phyloP scores from a whole-genome alignment of 2,888 invertebrate genomes.

The Bombyx huttoni region DNA sequence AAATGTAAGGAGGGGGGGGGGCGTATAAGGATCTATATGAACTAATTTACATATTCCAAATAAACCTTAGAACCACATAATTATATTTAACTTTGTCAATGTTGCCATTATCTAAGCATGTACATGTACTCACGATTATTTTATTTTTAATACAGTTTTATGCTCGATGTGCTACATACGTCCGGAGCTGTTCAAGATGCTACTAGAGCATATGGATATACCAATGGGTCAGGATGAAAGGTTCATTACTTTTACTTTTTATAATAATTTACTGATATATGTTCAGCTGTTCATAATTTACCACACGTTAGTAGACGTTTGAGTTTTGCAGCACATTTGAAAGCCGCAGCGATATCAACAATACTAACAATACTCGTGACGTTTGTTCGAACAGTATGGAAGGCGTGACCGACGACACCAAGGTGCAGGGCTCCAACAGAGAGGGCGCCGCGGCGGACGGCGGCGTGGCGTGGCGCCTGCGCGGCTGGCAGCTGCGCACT shows the following conservation, averaged over 20 bases:
- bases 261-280: too few relatives aligned
- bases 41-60: too few relatives aligned
- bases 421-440: slow-evolving; percentile 41
- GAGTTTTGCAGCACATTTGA: too few relatives aligned
- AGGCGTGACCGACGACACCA: slow-evolving; percentile 80
- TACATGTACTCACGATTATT: too few relatives aligned
- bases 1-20: too few relatives aligned
- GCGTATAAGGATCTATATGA: too few relatives aligned
- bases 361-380: background rate
- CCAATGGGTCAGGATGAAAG: slow-evolving; percentile 52
- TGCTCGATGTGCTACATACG: slow-evolving; percentile 90
- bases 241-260: slow-evolving; percentile 18
- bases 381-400: slow-evolving; percentile 44
- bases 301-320: too few relatives aligned
- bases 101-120: too few relatives aligned
- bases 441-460: slow-evolving; percentile 10
- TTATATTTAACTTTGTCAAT: too few relatives aligned
- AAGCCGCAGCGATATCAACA: background rate
- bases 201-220: slow-evolving; percentile 82
- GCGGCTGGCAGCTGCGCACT: slow-evolving; percentile 79
- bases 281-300: background rate
- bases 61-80: too few relatives aligned
- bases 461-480: slow-evolving; percentile 36
- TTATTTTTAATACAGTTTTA: slow-evolving; percentile 63
- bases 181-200: slow-evolving; percentile 80